These are phyloP conservation scores for Girardinus metallicus DNA, from an alignment of 2,797 vertebrate genomes.

Conservation along the genomic window DNA sequence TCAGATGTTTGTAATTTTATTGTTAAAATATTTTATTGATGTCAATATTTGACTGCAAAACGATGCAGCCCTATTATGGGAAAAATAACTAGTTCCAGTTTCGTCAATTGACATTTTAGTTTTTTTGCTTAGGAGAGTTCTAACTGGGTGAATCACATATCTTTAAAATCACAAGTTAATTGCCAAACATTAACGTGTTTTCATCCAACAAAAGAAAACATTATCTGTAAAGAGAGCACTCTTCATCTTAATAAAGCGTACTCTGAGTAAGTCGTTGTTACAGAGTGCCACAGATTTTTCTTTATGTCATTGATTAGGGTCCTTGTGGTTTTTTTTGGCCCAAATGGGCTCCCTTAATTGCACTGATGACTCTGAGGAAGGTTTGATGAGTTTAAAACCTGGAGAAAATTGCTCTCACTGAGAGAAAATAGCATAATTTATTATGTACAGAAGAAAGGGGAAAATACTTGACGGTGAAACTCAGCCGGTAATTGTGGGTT, in stretches of 20 bases:
- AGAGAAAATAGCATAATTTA: slow-evolving; percentile 55
- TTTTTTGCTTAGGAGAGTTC: not conserved
- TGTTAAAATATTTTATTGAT: not conserved
- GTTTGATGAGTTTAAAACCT: slow-evolving; percentile 38
- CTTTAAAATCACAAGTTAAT: not conserved
- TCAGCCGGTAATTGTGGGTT: slow-evolving; percentile 63
- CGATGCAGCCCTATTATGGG: not conserved
- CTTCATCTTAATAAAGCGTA: slow-evolving; percentile 30
- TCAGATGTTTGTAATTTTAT: not conserved
- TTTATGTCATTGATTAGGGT: slow-evolving; percentile 22
- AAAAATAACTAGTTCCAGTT: not conserved
- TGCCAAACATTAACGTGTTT: slow-evolving; percentile 4
- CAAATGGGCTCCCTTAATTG: slow-evolving; percentile 45
- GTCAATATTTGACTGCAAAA: not conserved
- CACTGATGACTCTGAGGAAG: slow-evolving; percentile 46
- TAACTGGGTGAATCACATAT: not conserved
- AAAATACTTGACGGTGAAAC: slow-evolving; percentile 27
- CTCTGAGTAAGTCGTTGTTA: slow-evolving; percentile 15
- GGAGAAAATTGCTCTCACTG: slow-evolving; percentile 46
- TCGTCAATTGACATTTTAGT: not conserved
- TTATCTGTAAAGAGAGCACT: not conserved
- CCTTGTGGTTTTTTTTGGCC: slow-evolving; percentile 32
- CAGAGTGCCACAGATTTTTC: slow-evolving; percentile 10
- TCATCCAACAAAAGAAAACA: slow-evolving; percentile 9
- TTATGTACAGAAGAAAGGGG: slow-evolving; percentile 51